Evolutionary conservation across 2,888 invertebrate genomes (phyloP).

Genomic region (Sphaerophoria taeniata): DNA sequence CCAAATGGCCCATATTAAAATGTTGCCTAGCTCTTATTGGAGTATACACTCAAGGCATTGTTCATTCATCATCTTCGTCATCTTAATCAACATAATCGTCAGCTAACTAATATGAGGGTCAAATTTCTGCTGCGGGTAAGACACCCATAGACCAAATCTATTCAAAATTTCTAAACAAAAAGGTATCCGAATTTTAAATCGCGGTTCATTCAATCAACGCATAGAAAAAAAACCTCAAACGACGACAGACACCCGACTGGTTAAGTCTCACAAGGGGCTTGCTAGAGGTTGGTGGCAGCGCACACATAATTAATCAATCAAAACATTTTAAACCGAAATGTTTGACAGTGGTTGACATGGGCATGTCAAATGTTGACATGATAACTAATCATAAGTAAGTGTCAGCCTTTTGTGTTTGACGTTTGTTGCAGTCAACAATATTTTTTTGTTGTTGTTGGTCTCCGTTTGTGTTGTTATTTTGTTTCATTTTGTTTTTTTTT

Average conservation of each 20-base stretch:
- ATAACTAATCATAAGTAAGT: conserved; percentile 74
- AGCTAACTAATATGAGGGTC: conserved; percentile 39
- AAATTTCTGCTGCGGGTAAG: conserved; percentile 11
- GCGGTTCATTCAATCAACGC: neutral
- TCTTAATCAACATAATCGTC: conserved; percentile 22
- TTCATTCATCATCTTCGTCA: conserved; percentile 49
- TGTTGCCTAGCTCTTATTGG: conserved; percentile 21
- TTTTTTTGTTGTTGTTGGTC: conserved; percentile 16
- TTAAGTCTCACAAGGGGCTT: neutral
- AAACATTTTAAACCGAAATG: conserved; percentile 69
- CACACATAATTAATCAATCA: conserved; percentile 73
- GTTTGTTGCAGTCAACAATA: conserved; percentile 56
- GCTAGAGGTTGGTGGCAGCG: conserved; percentile 3
- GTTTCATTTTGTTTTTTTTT: neutral
- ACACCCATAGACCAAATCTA: conserved; percentile 41
- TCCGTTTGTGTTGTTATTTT: conserved; percentile 23
- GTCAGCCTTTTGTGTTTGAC: conserved; percentile 71
- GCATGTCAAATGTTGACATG: conserved; percentile 74
- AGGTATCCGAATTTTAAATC: conserved; percentile 25
- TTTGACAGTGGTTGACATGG: conserved; percentile 74
- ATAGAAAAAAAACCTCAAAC: conserved; percentile 14
- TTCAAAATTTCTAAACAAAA: conserved; percentile 10
- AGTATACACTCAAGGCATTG: conserved; percentile 37
- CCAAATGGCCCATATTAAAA: conserved; percentile 39
- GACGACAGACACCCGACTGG: neutral